These are phyloP conservation scores for Phasia obesa DNA, from an alignment of 2,888 invertebrate genomes.

Conservation along the genomic window DNA sequence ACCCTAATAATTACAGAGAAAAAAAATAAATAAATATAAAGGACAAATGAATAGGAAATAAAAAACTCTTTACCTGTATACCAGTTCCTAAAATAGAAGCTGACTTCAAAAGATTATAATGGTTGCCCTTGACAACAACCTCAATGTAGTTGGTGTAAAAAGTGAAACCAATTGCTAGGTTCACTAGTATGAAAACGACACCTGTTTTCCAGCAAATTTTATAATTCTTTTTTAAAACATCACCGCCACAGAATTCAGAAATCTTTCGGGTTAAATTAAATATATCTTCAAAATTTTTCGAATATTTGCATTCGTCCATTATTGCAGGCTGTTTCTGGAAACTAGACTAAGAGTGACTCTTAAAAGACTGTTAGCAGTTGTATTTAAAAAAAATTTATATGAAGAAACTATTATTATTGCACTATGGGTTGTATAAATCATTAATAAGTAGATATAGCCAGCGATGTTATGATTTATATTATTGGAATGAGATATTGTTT, in stretches of 20 bases:
- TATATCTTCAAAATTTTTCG: not conserved
- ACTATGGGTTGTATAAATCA: too few relatives aligned
- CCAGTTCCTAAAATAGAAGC: conserved; percentile 12
- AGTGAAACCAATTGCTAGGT: conserved; percentile 12
- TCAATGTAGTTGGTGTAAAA: conserved; percentile 34
- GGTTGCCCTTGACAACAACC: not conserved
- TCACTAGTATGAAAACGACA: conserved; percentile 4
- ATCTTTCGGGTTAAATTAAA: conserved; percentile 8
- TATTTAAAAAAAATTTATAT: too few relatives aligned
- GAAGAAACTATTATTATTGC: too few relatives aligned
- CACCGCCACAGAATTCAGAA: not conserved
- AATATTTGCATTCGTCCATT: conserved; percentile 14
- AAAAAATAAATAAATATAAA: not conserved
- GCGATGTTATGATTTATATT: too few relatives aligned
- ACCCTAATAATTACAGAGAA: not conserved
- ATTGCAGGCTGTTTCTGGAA: not conserved
- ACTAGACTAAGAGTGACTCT: too few relatives aligned
- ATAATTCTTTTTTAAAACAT: conserved; percentile 20
- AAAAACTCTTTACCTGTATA: conserved; percentile 10
- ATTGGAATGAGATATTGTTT: too few relatives aligned
- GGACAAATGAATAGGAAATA: not conserved
- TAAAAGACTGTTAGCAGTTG: too few relatives aligned
- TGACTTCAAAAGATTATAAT: not conserved
- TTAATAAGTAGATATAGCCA: too few relatives aligned
- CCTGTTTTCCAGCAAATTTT: conserved; percentile 26